Base-by-base conservation (phyloP, 2,113 vertebrate species). In the Hucho hucho region DNA sequence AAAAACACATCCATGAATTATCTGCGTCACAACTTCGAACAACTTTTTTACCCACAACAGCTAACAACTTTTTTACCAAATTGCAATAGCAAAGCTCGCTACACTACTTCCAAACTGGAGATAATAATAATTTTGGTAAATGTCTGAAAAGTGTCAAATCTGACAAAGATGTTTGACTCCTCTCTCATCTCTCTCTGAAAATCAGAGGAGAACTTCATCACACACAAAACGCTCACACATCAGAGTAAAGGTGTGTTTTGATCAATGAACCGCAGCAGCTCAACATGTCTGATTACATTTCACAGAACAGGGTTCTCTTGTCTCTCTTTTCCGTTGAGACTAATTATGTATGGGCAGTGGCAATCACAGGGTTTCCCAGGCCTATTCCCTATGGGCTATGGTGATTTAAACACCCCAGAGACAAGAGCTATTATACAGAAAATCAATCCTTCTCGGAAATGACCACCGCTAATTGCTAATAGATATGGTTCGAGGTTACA, bases 401-500 rank as follows among this genome's bases (percentile, higher is more conserved):
- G 37, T 82, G 43, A 64, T 83, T 87, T 87, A 90, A 87, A 90
- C 83, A 75, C 83, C 37, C 37, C 37, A 18, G 16, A 53, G 12
- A 53, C 82, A 78, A 78, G 68, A 74, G 75, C 80, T 83, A 75
- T 87, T 79, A 53, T 53, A 86, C 70, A 86, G 90, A 91, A 91
- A 87, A 93, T 91, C 85, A 32, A 92, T 88, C 85, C 90, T 72
- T 70, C 79, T 83, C 85, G 92, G 93, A 94, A 93, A 93, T 92
- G 92, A 92, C 87, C 74, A 81, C 86, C 81, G 84, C 49, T 81
- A 81, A 79, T 32, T 75, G 80, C 82, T 83, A 72, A 88, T 84
- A 87, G 85, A 87, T 76, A 82, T 74, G 92, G 92, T 93, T 89
- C 93, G 91, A 81, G 82, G 90, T 94, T 93, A 92, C 92, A 87